These are phyloP conservation scores for Oxycera nigricornis DNA, from an alignment of 2,888 invertebrate species.

Conservation along the genomic window DNA sequence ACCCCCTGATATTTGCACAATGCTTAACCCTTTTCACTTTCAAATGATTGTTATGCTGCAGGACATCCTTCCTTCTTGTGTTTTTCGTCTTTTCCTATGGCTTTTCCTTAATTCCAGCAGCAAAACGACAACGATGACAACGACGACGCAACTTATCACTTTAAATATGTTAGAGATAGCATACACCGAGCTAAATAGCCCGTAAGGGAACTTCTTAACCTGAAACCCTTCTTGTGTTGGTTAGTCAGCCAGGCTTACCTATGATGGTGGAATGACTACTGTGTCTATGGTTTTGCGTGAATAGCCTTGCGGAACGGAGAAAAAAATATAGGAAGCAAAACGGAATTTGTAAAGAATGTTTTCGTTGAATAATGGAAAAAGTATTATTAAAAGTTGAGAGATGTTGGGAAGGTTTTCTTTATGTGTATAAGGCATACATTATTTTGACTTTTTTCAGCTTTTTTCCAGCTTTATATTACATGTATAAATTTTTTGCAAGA, in stretches of 20 bases:
- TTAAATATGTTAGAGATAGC: background rate
- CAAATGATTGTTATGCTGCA: background rate
- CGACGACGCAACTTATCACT: conserved; percentile 20
- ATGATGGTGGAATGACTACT: no score
- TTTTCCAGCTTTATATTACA: no score
- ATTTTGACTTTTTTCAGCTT: background rate
- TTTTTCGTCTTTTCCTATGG: background rate
- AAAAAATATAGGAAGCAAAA: background rate
- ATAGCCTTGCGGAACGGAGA: background rate
- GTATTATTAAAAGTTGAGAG: conserved; percentile 4
- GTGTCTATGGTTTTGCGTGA: background rate
- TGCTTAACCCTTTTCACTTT: background rate
- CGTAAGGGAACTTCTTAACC: conserved; percentile 34
- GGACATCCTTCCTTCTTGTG: background rate
- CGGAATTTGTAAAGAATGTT: conserved; percentile 25
- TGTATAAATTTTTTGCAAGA: no score
- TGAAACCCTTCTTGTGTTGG: conserved; percentile 35
- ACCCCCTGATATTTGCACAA: background rate
- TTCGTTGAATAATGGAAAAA: conserved; percentile 27
- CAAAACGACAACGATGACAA: conserved; percentile 4
- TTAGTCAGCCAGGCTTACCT: background rate
- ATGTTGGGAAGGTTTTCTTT: no score
- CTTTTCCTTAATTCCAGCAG: background rate
- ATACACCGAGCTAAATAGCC: background rate
- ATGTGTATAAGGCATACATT: no score